phyloP scores from a whole-genome alignment of 2,113 vertebrate genomes.

The Agelaius tricolor region DNA sequence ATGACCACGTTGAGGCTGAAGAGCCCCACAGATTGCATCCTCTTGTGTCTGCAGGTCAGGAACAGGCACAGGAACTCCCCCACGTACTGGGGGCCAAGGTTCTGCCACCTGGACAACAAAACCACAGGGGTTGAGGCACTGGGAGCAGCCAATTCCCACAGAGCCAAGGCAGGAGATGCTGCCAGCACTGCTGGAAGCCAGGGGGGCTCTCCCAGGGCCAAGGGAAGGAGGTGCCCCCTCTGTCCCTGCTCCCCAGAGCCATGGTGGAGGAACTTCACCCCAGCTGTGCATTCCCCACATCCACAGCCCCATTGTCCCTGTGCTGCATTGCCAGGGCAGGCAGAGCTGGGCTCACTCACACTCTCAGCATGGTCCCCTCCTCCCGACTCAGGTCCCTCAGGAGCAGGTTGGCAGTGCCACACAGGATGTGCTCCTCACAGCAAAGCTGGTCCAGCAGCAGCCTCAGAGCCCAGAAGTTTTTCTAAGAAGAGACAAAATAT shows the following conservation, averaged over 20 bases:
- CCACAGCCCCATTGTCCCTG: not conserved
- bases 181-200: slow-evolving; percentile 7
- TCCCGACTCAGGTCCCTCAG: slow-evolving; percentile 13
- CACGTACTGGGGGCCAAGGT: not conserved
- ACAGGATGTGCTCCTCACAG: not conserved
- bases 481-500: not conserved
- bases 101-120: not conserved
- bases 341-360: slow-evolving; percentile 14
- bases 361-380: not conserved
- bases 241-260: not conserved
- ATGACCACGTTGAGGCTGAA: not conserved
- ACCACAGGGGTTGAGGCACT: not conserved
- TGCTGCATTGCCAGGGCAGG: not conserved
- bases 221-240: not conserved
- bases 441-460: slow-evolving; percentile 45
- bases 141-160: rapidly evolving
- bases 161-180: not conserved
- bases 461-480: slow-evolving; percentile 67
- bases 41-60: not conserved
- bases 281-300: not conserved
- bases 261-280: slow-evolving; percentile 2
- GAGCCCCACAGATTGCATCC: slow-evolving; percentile 23
- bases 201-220: not conserved
- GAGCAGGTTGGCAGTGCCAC: not conserved
- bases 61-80: slow-evolving; percentile 43